Percentiles rank a stretch among this genome's conserved stretches.
phyloP scores from a whole-genome alignment of 2,797 vertebrate species.

The Eulemur coronatus region DNA sequence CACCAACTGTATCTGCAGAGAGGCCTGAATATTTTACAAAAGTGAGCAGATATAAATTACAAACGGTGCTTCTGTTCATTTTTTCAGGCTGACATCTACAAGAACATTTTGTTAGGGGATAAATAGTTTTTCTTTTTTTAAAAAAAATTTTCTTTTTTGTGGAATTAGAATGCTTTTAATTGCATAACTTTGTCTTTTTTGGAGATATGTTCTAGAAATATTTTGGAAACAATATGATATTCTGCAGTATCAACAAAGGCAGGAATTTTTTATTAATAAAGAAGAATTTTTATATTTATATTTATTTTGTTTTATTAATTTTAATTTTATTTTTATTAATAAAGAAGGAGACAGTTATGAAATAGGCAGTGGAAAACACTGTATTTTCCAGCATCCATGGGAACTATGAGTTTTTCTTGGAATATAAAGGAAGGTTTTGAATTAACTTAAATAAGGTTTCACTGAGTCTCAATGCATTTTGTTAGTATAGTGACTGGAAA shows the following conservation, averaged over 20 bases:
- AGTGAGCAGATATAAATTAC: not conserved
- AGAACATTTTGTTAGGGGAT: not conserved
- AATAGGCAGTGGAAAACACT: not conserved
- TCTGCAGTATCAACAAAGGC: not conserved
- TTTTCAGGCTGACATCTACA: not conserved
- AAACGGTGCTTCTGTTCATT: not conserved
- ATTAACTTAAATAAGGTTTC: constrained; percentile 26
- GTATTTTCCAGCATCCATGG: not conserved
- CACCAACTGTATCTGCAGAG: not conserved
- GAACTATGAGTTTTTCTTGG: not conserved
- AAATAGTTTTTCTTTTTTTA: not conserved
- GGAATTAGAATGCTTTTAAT: not conserved
- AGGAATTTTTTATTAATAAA: not conserved
- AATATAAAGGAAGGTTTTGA: not conserved
- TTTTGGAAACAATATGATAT: constrained; percentile 30
- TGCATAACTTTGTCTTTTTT: not conserved
- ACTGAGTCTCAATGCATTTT: constrained; percentile 16
- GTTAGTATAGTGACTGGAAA: constrained; percentile 19
- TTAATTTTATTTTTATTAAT: not conserved
- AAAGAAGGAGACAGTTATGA: not conserved
- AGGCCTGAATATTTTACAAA: not conserved
- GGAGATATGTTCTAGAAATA: not conserved
- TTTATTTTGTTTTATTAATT: no score
- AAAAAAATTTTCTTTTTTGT: not conserved
- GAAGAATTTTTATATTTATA: not conserved